Conservation (phyloP, 2,113 vertebrate genomes). For the Hemiscyllium ocellatum region DNA sequence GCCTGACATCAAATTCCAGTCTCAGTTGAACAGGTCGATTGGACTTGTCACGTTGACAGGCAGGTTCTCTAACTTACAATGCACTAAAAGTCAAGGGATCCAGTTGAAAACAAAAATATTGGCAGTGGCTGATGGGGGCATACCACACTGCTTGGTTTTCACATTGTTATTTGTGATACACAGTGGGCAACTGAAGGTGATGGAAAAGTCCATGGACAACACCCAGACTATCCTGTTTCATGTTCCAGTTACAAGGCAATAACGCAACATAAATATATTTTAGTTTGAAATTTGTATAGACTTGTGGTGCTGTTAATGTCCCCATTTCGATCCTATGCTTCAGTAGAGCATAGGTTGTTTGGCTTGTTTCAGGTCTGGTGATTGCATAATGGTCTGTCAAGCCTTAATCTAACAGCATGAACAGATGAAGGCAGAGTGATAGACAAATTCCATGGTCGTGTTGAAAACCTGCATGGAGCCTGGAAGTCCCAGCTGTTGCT, state of each 20-base stretch:
- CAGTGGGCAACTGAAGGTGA: not conserved
- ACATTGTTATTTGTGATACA: not conserved
- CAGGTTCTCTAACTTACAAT: not conserved
- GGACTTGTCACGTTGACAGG: not conserved
- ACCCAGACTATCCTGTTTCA: not conserved
- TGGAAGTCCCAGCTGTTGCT: slow-evolving; percentile 39
- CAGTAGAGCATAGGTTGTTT: slow-evolving; percentile 38
- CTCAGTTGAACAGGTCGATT: not conserved
- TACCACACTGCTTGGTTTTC: not conserved
- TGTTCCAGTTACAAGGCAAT: not conserved
- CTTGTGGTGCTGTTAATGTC: not conserved
- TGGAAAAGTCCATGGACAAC: not conserved
- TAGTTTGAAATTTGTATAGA: not conserved
- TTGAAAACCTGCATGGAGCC: slow-evolving; percentile 24
- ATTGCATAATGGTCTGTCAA: slow-evolving; percentile 11
- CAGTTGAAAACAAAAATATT: not conserved
- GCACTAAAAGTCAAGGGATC: not conserved
- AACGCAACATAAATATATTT: not conserved
- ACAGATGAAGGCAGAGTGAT: slow-evolving; percentile 36
- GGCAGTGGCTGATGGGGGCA: not conserved
- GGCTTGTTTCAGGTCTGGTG: slow-evolving; percentile 34
- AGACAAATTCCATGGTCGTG: slow-evolving; percentile 40
- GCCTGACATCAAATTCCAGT: not conserved
- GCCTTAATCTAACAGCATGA: slow-evolving; percentile 25
- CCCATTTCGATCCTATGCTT: not conserved